Conservation (phyloP, 2,888 invertebrate genomes). For the Dione vanillae region DNA sequence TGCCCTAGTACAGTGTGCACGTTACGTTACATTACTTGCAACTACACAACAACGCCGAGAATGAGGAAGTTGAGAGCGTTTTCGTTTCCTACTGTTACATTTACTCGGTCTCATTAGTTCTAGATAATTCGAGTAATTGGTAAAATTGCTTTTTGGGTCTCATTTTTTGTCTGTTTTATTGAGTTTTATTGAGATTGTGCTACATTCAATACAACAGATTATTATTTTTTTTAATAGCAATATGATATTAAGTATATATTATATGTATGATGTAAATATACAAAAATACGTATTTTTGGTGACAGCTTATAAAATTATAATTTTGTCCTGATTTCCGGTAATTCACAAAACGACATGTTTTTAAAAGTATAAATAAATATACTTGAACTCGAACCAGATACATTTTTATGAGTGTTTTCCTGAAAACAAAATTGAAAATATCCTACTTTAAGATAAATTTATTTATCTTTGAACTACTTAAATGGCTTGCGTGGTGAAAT, state of each 20-base stretch:
- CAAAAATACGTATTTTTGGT: neutral
- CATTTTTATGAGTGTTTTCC: constrained; percentile 60
- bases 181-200: constrained; percentile 2
- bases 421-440: constrained; percentile 42
- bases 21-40: constrained; percentile 70
- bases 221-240: too few species aligned
- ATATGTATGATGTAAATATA: neutral
- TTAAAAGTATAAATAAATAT: constrained; percentile 54
- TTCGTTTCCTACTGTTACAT: constrained; percentile 77
- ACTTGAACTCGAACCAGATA: constrained; percentile 74
- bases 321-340: constrained; percentile 58
- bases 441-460: constrained; percentile 4
- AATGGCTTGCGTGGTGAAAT: neutral
- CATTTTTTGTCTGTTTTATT: constrained; percentile 29
- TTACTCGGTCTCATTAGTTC: constrained; percentile 62
- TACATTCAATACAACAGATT: neutral
- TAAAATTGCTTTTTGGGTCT: constrained; percentile 32
- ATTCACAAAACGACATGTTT: constrained; percentile 51
- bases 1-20: constrained; percentile 56
- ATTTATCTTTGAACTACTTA: neutral
- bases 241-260: neutral
- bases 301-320: constrained; percentile 47
- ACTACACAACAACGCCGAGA: constrained; percentile 63
- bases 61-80: constrained; percentile 67
- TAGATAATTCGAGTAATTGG: constrained; percentile 49